A percentile compares a stretch with the other conserved stretches of the same genome.
Evolutionary conservation across 2,113 vertebrate genomes (phyloP).

Genomic region (Thunnus thynnus): DNA sequence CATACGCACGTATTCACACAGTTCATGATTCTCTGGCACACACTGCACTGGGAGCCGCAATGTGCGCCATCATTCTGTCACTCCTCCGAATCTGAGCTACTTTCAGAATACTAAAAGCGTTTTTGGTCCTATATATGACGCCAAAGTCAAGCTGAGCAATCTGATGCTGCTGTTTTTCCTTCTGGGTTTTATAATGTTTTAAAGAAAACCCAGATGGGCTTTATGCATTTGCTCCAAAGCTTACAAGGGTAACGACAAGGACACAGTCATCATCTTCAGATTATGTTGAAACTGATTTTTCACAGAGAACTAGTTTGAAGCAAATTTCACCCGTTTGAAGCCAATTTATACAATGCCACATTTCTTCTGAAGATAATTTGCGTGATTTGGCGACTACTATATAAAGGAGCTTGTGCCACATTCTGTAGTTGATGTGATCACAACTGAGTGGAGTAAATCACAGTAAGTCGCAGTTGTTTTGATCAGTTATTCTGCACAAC

Average conservation of each 20-base stretch:
- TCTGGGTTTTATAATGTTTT: conserved; percentile 14
- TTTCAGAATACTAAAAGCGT: conserved; percentile 61
- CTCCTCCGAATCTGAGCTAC: conserved; percentile 58
- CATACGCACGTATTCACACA: conserved; percentile 33
- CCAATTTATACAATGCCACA: background rate
- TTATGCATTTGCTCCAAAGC: conserved; percentile 4
- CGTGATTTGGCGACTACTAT: background rate
- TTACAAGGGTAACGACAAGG: conserved; percentile 3
- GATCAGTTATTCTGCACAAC: conserved; percentile 18
- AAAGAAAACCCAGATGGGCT: conserved; percentile 22
- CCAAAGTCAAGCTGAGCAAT: conserved; percentile 26
- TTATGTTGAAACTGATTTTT: background rate
- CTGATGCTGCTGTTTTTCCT: conserved; percentile 22
- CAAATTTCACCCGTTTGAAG: background rate
- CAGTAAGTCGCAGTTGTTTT: background rate
- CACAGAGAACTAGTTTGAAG: background rate
- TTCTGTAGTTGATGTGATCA: conserved; percentile 3
- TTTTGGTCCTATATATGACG: conserved; percentile 31
- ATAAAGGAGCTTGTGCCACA: background rate
- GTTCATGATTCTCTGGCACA: conserved; percentile 54
- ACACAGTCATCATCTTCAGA: background rate
- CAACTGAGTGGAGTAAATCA: background rate
- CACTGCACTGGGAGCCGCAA: conserved; percentile 51
- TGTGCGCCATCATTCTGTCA: conserved; percentile 68
- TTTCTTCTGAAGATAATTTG: conserved; percentile 1